Conservation (phyloP, 2,888 invertebrate genomes). For the Balanococcus diminutus region DNA sequence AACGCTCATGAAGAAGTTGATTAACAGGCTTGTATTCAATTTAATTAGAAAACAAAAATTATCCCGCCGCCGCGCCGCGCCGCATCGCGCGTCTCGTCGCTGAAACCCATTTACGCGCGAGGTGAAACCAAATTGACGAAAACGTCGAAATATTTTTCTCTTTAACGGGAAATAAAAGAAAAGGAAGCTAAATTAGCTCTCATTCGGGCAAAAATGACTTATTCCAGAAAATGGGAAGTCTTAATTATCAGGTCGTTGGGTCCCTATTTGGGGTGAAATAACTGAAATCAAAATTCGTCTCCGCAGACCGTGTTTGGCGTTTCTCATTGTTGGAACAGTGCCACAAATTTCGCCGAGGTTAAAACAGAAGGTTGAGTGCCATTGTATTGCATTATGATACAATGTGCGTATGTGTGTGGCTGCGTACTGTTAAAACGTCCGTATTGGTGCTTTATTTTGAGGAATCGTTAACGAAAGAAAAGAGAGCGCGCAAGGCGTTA, state of each 20-base stretch:
- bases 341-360: conserved; percentile 13
- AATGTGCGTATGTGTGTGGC: conserved; percentile 35
- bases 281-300: conserved; percentile 33
- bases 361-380: conserved; percentile 38
- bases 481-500: conserved; percentile 39
- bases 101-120: background rate
- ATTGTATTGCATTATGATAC: conserved; percentile 40
- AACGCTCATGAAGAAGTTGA: background rate
- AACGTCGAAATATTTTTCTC: background rate
- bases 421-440: conserved; percentile 25
- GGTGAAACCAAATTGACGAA: background rate
- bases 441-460: conserved; percentile 39
- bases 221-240: conserved; percentile 12
- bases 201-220: conserved; percentile 18
- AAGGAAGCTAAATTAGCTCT: background rate
- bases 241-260: conserved; percentile 30
- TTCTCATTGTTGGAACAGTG: conserved; percentile 17
- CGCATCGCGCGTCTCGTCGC: background rate
- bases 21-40: conserved; percentile 4
- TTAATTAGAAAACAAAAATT: background rate
- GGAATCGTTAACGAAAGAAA: conserved; percentile 44
- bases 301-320: conserved; percentile 13
- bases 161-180: background rate
- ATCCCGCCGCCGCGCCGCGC: background rate
- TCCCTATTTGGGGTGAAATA: background rate